phyloP scores from a whole-genome alignment of 2,888 invertebrate species.

The Scaptomyza tumidula region DNA sequence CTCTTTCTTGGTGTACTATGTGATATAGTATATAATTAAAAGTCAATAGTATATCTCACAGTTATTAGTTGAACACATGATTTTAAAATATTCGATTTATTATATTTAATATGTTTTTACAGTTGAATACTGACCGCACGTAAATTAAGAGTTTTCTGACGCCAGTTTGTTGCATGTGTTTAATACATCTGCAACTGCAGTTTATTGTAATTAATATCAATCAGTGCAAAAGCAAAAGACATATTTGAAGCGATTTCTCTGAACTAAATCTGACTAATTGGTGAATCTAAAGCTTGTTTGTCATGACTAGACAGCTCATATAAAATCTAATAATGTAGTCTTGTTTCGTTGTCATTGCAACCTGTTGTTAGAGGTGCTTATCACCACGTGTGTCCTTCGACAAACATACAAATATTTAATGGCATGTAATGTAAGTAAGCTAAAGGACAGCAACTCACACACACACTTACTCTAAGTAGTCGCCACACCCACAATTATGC shows the following conservation, averaged over 20 bases:
- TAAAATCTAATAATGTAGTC: conserved; percentile 1
- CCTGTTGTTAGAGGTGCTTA: conserved; percentile 40
- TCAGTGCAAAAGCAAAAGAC: background rate
- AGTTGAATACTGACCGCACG: background rate
- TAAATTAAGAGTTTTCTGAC: too few relatives aligned
- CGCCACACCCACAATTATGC: conserved; percentile 67
- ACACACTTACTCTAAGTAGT: conserved; percentile 17
- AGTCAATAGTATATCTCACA: too few relatives aligned
- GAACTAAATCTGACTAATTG: conserved; percentile 2
- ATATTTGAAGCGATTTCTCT: background rate
- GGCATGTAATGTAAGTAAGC: conserved; percentile 12
- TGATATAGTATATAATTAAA: too few relatives aligned
- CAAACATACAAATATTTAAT: background rate
- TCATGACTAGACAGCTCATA: conserved; percentile 3
- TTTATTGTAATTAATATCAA: background rate
- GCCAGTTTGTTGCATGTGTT: background rate
- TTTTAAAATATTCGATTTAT: background rate
- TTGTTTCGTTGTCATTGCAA: conserved; percentile 17
- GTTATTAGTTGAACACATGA: too few relatives aligned
- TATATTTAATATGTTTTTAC: background rate
- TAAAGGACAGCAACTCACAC: conserved; percentile 3
- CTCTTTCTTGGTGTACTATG: too few relatives aligned
- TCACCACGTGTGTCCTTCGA: conserved; percentile 19
- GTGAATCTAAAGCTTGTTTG: background rate
- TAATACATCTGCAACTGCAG: background rate